Percentiles rank a stretch among this genome's conserved stretches.
phyloP scores from a whole-genome alignment of 1,140 invertebrate species.

The Penaeus indicus region DNA sequence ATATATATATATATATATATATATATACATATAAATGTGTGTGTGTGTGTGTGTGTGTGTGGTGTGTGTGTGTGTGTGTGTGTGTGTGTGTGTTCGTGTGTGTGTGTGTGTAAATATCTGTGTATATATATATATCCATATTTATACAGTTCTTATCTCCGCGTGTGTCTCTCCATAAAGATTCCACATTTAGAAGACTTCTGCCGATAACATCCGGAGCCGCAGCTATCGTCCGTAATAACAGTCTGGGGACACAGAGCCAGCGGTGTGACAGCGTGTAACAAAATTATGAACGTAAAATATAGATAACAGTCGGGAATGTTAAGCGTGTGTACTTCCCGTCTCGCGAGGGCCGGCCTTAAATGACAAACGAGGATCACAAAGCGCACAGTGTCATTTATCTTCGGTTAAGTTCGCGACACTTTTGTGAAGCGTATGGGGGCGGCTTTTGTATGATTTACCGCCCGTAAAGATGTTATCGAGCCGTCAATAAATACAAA shows the following conservation, averaged over 20 bases:
- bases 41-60: background rate
- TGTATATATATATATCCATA: background rate
- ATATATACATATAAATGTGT: background rate
- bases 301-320: too few species aligned
- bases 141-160: background rate
- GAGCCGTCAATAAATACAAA: conserved; percentile 54
- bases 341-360: too few species aligned
- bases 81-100: background rate
- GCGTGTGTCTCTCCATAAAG: background rate
- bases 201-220: too few species aligned
- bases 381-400: conserved; percentile 12
- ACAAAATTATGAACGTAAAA: too few species aligned
- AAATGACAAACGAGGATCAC: conserved; percentile 35
- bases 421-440: conserved; percentile 11
- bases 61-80: background rate
- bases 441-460: conserved; percentile 53
- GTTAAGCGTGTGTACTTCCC: too few species aligned
- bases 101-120: background rate
- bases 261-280: too few species aligned
- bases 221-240: too few species aligned
- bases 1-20: background rate
- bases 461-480: conserved; percentile 57
- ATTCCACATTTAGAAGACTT: background rate
- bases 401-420: conserved; percentile 40
- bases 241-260: too few species aligned